Base-by-base conservation (phyloP, 2,113 vertebrate species). In the Microcebus griseorufus region DNA sequence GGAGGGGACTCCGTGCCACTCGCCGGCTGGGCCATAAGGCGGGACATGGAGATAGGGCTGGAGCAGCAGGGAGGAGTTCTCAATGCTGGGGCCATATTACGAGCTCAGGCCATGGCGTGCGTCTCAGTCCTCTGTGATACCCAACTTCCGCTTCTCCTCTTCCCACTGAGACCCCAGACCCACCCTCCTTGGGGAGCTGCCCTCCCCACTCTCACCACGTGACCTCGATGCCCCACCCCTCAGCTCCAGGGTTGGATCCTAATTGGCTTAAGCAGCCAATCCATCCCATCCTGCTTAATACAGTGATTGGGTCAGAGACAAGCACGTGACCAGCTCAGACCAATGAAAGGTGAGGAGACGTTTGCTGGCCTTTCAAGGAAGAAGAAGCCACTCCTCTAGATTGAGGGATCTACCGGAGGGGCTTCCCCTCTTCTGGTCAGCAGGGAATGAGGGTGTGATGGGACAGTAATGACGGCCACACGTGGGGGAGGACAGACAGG, bases 41-140 rank as follows among this genome's bases (percentile, higher is more conserved):
- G 22, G 34, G 32, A 25, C 55, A 14, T 14, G 53, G 13, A 92
- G 42, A 29, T 10, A 20, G 65, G 34, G 3, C 51, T 9, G 0
- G 45, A 17, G 25, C 16, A 9, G 39, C 48, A 23, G 12, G 23
- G 34, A 45, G 13, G 20, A 9, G 76, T 83, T 29, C 65, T 65
- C 60, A 65, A 1, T 55, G 14, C 37, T 12, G 23, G 82, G 70
- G 45, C 25, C 27, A 23, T 32, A 13, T 27, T 9, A 1, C 18
- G 62, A 79, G 42, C 27, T 32, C 34, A 20, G 39, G 37, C 4
- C 14, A 58, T 18, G 23, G 9, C 0, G 0, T 34, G 22, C 14
- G 29, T 12, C 20, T 42, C n/a, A 6, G 4, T 0, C 2, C 29
- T 82, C 32, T 18, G 42, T 9, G 60, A 25, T 17, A 9, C 16